Evolutionary conservation across 2,888 invertebrate species (phyloP).

Genomic region (Rhimphoctona megacephalus): DNA sequence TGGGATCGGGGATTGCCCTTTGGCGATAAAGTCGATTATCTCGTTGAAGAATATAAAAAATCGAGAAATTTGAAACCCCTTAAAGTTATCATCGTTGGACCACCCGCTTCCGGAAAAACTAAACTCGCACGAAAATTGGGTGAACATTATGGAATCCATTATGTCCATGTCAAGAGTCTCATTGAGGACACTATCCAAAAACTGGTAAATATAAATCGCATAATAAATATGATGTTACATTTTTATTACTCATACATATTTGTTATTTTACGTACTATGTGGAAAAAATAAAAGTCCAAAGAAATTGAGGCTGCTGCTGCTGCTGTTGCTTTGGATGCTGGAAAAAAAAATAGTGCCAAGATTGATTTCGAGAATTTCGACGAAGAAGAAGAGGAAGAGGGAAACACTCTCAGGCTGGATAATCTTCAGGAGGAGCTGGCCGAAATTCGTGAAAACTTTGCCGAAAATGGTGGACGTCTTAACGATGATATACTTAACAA

Average conservation of each 20-base stretch:
- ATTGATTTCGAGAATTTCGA: conserved; percentile 76
- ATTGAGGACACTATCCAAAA: conserved; percentile 86
- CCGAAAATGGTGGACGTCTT: conserved; percentile 83
- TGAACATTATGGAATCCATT: conserved; percentile 87
- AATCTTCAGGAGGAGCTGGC: conserved; percentile 83
- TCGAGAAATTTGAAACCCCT: conserved; percentile 87
- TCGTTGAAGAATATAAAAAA: conserved; percentile 83
- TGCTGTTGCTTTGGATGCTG: conserved; percentile 17
- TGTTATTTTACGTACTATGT: not conserved
- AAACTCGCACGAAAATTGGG: conserved; percentile 87
- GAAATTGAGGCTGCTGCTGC: conserved; percentile 68
- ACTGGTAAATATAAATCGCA: conserved; percentile 84
- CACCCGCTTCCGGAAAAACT: conserved; percentile 89
- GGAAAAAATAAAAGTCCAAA: conserved; percentile 49
- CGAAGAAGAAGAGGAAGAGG: conserved; percentile 77
- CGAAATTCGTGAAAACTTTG: conserved; percentile 82
- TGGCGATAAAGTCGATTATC: conserved; percentile 84
- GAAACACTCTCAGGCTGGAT: conserved; percentile 77
- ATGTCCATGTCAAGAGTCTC: conserved; percentile 86
- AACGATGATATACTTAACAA: conserved; percentile 84
- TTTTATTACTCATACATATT: not conserved
- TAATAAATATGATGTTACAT: not conserved
- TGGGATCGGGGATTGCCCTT: conserved; percentile 87
- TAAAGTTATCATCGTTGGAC: conserved; percentile 88
- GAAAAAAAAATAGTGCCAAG: conserved; percentile 62